Percentiles rank a stretch among this genome's conserved stretches.
phyloP scores from a whole-genome alignment of 92 coral and sea anemone species.

The Chrysogorgia sp. region DNA sequence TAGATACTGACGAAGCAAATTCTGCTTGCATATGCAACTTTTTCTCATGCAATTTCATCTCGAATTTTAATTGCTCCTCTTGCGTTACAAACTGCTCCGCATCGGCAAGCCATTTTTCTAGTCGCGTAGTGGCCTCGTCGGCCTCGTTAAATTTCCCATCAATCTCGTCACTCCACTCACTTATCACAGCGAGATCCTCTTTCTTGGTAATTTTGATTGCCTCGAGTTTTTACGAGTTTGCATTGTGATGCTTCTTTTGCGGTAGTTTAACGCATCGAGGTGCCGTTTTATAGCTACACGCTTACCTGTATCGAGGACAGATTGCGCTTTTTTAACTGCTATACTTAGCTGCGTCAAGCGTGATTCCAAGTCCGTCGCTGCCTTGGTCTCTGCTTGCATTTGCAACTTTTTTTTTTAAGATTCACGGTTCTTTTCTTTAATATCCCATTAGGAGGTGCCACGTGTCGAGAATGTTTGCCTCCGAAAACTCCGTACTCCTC shows the following conservation, averaged over 20 bases:
- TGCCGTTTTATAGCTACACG: slow-evolving; percentile 19
- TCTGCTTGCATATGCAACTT: slow-evolving; percentile 50
- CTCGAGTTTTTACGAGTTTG: slow-evolving; percentile 22
- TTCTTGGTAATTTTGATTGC: slow-evolving; percentile 42
- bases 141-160: slow-evolving; percentile 7
- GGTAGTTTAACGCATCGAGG: slow-evolving; percentile 38
- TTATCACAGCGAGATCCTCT: neutral
- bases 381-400: neutral
- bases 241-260: slow-evolving; percentile 9
- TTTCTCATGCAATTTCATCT: slow-evolving; percentile 52
- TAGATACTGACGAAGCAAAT: slow-evolving; percentile 12
- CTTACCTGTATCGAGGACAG: neutral
- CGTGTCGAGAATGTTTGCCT: too few species aligned
- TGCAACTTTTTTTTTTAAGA: too few species aligned
- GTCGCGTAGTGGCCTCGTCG: slow-evolving; percentile 17
- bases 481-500: too few species aligned
- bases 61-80: slow-evolving; percentile 55
- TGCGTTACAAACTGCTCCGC: neutral
- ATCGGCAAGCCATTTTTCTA: neutral
- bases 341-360: slow-evolving; percentile 40
- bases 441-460: too few species aligned
- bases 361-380: slow-evolving; percentile 3
- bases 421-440: neutral
- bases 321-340: slow-evolving; percentile 18
- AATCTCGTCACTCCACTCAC: slow-evolving; percentile 8